Conservation (phyloP, 23 tunicate genomes). For the Ascidia mentula region DNA sequence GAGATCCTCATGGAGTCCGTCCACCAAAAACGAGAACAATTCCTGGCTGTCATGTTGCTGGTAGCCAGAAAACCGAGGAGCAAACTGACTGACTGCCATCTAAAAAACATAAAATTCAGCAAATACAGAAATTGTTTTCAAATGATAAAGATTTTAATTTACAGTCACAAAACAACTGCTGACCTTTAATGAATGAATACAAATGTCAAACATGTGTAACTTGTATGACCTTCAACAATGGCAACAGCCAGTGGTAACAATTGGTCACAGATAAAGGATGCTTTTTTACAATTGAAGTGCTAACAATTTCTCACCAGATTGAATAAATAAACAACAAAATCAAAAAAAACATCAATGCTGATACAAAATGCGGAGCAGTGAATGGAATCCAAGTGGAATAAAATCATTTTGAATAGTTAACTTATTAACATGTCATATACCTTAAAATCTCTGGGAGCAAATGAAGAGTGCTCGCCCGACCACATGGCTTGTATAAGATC, state of each 20-base stretch:
- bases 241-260: neutral
- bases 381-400: too few relatives aligned
- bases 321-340: too few relatives aligned
- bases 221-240: too few relatives aligned
- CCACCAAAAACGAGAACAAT: constrained; percentile 71
- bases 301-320: too few relatives aligned
- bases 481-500: constrained; percentile 64
- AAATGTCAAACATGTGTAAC: neutral
- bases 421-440: too few relatives aligned
- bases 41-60: constrained; percentile 98
- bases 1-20: constrained; percentile 92
- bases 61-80: constrained; percentile 90
- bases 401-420: too few relatives aligned
- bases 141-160: too few relatives aligned
- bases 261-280: neutral
- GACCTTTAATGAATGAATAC: neutral
- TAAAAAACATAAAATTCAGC: constrained; percentile 13
- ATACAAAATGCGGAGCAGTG: too few relatives aligned
- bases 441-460: constrained; percentile 92
- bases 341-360: too few relatives aligned
- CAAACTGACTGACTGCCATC: constrained; percentile 76
- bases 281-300: neutral
- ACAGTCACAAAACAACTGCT: neutral
- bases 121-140: too few relatives aligned
- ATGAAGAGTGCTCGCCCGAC: constrained; percentile 72